A percentile compares a stretch with the other conserved stretches of the same genome.
Conservation (phyloP, 1,140 invertebrate species). For the Reticulitermes speratus region DNA sequence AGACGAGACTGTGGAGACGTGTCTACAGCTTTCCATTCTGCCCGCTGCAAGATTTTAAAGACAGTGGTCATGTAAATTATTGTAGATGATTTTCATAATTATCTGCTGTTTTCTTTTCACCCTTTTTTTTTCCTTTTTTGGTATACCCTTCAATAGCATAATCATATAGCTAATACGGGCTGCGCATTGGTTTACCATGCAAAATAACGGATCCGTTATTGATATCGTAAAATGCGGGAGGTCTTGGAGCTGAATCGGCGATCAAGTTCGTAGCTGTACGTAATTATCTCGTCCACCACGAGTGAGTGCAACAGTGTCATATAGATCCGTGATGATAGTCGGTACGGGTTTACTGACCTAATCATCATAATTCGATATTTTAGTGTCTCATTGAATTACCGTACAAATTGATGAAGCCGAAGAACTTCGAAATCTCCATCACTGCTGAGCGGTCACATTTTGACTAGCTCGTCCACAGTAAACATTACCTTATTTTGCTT, state of each 20-base stretch:
- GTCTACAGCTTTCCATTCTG: neutral
- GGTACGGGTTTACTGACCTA: no score
- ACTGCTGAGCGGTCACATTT: no score
- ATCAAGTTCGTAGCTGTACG: neutral
- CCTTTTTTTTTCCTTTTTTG: no score
- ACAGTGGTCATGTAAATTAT: neutral
- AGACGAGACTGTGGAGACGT: neutral
- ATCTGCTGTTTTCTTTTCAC: neutral
- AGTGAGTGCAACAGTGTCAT: neutral
- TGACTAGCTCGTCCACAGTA: no score
- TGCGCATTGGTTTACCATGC: neutral
- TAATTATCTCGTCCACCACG: neutral
- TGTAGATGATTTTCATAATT: neutral
- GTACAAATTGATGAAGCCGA: no score
- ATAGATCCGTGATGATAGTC: neutral
- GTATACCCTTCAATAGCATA: no score
- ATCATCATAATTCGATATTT: no score
- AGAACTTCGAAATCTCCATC: no score
- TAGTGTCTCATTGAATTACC: no score
- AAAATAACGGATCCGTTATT: neutral
- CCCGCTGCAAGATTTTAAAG: neutral
- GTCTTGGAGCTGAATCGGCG: neutral
- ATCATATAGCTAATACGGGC: no score
- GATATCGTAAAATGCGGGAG: neutral
- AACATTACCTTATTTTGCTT: no score